Percentiles rank a stretch among this genome's conserved stretches.
phyloP scores from a whole-genome alignment of 1,140 invertebrate species.

The Neodiprion virginianus region DNA sequence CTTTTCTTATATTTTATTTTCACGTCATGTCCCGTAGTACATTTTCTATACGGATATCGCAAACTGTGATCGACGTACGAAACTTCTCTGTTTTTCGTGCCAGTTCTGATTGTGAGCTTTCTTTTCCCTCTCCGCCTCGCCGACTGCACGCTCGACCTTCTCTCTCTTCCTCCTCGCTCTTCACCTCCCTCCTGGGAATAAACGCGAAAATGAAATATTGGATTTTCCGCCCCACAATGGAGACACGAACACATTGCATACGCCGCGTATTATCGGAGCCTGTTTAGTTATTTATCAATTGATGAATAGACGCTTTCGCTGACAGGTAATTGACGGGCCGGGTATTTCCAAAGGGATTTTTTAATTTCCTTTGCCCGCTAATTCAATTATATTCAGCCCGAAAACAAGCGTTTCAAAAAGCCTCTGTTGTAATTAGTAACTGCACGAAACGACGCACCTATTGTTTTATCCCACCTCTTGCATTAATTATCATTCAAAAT shows the following conservation, averaged over 20 bases:
- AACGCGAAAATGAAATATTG: conserved; percentile 5
- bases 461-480: too few species aligned
- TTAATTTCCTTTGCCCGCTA: background rate
- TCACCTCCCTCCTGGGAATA: background rate
- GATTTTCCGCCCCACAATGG: conserved; percentile 5
- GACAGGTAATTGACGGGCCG: background rate
- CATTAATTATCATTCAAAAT: too few species aligned
- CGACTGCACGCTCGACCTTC: background rate
- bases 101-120: background rate
- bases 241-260: background rate
- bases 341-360: background rate
- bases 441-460: too few species aligned
- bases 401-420: too few species aligned
- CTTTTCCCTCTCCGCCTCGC: background rate
- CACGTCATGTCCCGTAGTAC: background rate
- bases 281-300: conserved; percentile 1
- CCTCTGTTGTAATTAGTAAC: too few species aligned
- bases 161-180: background rate
- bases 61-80: conserved; percentile 3
- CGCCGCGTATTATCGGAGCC: background rate
- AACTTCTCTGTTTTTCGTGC: background rate
- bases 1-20: background rate
- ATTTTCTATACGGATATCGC: background rate
- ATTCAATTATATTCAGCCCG: too few species aligned
- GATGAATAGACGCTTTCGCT: background rate